Conservation (phyloP, 2,113 vertebrate species). For the Cololabis saira region DNA sequence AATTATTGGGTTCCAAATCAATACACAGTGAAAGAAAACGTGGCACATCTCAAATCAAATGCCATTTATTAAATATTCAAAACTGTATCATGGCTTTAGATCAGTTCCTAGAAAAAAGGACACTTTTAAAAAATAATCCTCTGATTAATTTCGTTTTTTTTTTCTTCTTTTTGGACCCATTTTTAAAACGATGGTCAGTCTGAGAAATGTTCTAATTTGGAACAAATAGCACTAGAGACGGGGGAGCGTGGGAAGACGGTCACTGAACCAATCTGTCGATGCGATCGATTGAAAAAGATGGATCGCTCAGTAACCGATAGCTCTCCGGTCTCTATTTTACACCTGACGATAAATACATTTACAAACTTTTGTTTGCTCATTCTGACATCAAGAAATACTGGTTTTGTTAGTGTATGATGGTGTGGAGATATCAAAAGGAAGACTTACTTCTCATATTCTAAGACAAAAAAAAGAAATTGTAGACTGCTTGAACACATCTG, state of each 20-base stretch:
- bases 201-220: constrained; percentile 71
- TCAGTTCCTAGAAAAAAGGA: constrained; percentile 77
- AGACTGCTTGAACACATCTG: constrained; percentile 60
- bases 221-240: constrained; percentile 62
- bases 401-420: constrained; percentile 47
- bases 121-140: constrained; percentile 64
- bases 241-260: constrained; percentile 42
- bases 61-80: constrained; percentile 65
- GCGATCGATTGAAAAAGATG: constrained; percentile 3
- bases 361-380: constrained; percentile 56
- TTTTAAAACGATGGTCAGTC: constrained; percentile 43
- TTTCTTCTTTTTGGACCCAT: constrained; percentile 28
- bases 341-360: constrained; percentile 68
- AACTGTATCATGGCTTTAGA: constrained; percentile 74
- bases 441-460: constrained; percentile 48
- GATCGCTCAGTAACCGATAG: constrained; percentile 20
- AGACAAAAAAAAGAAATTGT: constrained; percentile 18
- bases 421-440: constrained; percentile 63
- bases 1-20: constrained; percentile 63
- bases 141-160: constrained; percentile 39
- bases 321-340: constrained; percentile 54
- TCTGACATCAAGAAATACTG: constrained; percentile 69
- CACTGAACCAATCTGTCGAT: constrained; percentile 15
- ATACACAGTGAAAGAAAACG: constrained; percentile 68
- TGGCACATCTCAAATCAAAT: constrained; percentile 68